Conservation (phyloP, 2,797 vertebrate genomes). For the Sebastes itinus region DNA sequence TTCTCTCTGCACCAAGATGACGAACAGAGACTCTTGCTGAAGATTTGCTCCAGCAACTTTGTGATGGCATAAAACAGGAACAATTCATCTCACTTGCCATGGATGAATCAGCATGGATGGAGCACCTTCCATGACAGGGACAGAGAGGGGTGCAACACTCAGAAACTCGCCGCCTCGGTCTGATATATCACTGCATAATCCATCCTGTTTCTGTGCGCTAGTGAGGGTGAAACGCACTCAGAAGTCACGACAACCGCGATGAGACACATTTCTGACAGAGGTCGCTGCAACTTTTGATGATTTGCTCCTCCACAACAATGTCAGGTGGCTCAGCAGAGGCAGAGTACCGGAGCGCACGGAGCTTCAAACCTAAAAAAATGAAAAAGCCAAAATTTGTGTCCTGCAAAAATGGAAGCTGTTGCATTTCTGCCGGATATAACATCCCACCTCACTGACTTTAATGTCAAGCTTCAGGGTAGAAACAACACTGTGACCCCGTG, state of each 20-base stretch:
- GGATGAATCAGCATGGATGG: conserved; percentile 22
- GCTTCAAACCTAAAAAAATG: background rate
- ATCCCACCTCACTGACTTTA: background rate
- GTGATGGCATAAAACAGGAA: conserved; percentile 10
- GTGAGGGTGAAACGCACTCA: background rate
- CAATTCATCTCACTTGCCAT: conserved; percentile 20
- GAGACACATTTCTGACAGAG: background rate
- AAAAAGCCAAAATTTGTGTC: background rate
- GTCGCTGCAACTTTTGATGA: background rate
- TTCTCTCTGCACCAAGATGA: background rate
- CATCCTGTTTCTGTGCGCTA: background rate
- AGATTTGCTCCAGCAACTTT: conserved; percentile 18
- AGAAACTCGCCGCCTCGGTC: background rate
- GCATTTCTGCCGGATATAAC: background rate
- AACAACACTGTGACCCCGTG: background rate
- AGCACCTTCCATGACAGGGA: background rate
- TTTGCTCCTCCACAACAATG: background rate
- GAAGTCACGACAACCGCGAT: conserved; percentile 1
- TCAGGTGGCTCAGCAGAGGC: background rate
- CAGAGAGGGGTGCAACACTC: background rate
- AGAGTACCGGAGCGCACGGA: background rate
- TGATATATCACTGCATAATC: conserved; percentile 6
- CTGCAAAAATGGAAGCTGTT: background rate
- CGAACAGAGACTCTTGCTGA: background rate
- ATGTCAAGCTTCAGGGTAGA: conserved; percentile 3